phyloP scores from a whole-genome alignment of 2,113 vertebrate species.

The Sinosuthora webbiana region DNA sequence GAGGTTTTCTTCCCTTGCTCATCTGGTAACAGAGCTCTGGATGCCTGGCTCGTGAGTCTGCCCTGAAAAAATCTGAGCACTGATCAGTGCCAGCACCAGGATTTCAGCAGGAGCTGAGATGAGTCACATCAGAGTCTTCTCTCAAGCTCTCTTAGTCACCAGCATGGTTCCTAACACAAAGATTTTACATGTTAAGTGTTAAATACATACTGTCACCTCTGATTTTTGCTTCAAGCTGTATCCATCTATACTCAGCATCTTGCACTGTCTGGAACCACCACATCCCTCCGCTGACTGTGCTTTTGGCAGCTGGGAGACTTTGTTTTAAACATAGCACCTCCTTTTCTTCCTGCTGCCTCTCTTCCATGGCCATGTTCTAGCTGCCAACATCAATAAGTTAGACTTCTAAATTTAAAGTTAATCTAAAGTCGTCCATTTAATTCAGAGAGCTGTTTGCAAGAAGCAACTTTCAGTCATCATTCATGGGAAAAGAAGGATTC shows the following conservation, averaged over 20 bases:
- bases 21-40: neutral
- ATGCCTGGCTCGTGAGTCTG: neutral
- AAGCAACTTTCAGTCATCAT: neutral
- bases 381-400: neutral
- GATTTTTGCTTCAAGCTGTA: neutral
- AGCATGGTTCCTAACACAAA: neutral
- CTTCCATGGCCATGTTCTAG: neutral
- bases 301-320: neutral
- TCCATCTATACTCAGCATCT: neutral
- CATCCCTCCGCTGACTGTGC: neutral
- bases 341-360: neutral
- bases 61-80: neutral
- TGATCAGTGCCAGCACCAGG: rapidly evolving
- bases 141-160: neutral
- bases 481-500: neutral
- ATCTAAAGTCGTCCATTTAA: neutral
- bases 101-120: neutral
- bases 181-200: neutral
- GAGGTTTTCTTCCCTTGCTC: neutral
- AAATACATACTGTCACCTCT: neutral
- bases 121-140: neutral
- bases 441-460: neutral
- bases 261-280: neutral
- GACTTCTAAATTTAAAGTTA: neutral
- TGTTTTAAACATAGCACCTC: neutral